These are phyloP conservation scores for Arge pagana DNA, from an alignment of 2,888 invertebrate genomes.

Conservation along the genomic window DNA sequence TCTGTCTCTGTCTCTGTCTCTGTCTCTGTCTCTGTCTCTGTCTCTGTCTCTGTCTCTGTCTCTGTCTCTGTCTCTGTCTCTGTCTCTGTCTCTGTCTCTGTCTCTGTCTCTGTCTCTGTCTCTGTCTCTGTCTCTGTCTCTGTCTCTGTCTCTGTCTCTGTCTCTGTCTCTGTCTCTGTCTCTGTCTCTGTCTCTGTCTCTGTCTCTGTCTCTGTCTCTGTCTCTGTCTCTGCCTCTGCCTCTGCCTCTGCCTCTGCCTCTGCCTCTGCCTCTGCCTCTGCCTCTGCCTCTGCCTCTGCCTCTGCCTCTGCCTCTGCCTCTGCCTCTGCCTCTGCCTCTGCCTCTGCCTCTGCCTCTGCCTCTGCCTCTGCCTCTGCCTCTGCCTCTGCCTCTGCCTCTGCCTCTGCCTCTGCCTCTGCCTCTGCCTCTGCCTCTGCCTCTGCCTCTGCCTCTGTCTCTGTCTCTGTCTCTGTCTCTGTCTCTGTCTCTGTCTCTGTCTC, in stretches of 20 bases:
- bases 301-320: background rate
- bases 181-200: background rate
- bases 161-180: background rate
- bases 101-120: background rate
- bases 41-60: conserved; percentile 14
- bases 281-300: background rate
- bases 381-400: background rate
- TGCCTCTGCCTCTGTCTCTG: too few relatives aligned
- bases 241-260: background rate
- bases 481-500: background rate
- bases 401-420: background rate
- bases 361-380: background rate
- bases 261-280: background rate
- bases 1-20: background rate
- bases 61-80: conserved; percentile 12
- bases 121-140: background rate
- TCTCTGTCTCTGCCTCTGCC: background rate
- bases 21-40: conserved; percentile 1
- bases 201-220: background rate
- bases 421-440: background rate
- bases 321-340: background rate
- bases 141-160: background rate
- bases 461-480: background rate
- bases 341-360: background rate
- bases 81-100: background rate